Evolutionary conservation across 2,888 invertebrate species (phyloP).

Genomic region (Cheilosia urbana): DNA sequence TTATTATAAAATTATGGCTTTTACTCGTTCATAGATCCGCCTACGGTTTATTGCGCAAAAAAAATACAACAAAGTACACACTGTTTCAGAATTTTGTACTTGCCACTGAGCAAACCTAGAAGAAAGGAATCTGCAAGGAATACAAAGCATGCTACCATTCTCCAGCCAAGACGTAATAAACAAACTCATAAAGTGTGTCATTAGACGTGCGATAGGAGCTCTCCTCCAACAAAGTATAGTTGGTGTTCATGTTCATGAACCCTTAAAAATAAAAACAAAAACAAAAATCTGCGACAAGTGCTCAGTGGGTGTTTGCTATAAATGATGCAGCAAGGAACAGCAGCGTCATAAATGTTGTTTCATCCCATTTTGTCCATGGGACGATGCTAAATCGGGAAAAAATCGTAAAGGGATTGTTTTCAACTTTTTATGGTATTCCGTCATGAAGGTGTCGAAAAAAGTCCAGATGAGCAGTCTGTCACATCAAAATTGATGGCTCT

Average conservation of each 20-base stretch:
- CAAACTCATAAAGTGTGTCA: slow-evolving; percentile 54
- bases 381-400: slow-evolving; percentile 31
- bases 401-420: slow-evolving; percentile 31
- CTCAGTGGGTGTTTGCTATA: slow-evolving; percentile 50
- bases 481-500: slow-evolving; percentile 37
- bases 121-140: slow-evolving; percentile 15
- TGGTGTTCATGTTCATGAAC: slow-evolving; percentile 43
- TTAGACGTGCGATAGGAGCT: slow-evolving; percentile 27
- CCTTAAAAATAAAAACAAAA: slow-evolving; percentile 33
- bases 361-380: neutral
- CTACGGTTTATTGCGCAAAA: slow-evolving; percentile 25
- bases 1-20: slow-evolving; percentile 39
- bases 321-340: slow-evolving; percentile 46
- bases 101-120: slow-evolving; percentile 14
- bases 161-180: slow-evolving; percentile 47
- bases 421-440: slow-evolving; percentile 36
- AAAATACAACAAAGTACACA: slow-evolving; percentile 29
- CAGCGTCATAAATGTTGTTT: slow-evolving; percentile 40
- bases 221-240: slow-evolving; percentile 7
- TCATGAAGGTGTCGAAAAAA: slow-evolving; percentile 32
- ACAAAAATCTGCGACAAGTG: slow-evolving; percentile 59
- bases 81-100: slow-evolving; percentile 40
- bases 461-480: slow-evolving; percentile 14
- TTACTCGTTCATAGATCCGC: slow-evolving; percentile 13
- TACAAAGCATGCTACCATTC: slow-evolving; percentile 14